Base-by-base conservation (phyloP, 2,888 invertebrate species). In the Ophion obscuratus region DNA sequence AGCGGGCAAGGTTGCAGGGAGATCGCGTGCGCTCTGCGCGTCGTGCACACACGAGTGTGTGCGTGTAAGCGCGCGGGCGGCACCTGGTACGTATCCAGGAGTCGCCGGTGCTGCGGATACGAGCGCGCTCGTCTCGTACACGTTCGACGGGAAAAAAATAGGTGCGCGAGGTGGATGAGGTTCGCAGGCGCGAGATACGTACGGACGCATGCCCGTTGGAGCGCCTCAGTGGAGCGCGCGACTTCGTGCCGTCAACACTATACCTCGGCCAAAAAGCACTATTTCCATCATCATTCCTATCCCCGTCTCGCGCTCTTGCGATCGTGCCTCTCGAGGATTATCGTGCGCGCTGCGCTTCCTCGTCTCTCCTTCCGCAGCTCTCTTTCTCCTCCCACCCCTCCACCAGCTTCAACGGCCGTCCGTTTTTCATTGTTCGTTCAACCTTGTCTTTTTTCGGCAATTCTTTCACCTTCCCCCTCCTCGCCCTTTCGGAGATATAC, bases 201-300 rank as follows among this genome's bases (percentile, higher is more conserved):
- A 87, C 83, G 6, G 88, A 90, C 90, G 90, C 90, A 90, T 90
- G 90, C 90, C 81, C 89, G 85, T 88, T 87, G 85, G 85, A 80
- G 79, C 14, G 53, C 87, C 81, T 90, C 91, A 91, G 91, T 91
- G 90, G 89, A 91, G 90, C 91, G 91, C 91, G 91, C 91, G 91
- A 91, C 91, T 90, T 88, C 89, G 90, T 90, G 89, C 90, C 89
- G 91, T 88, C 88, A 91, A 90, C 90, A 90, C 68, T 83, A 53
- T 53, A 78, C 82, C 70, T 74, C 62, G 80, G 67, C 71, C 62
- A 66, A 79, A 73, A 79, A 82, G 75, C 82, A 66, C 81, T 81
- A 81, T 81, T 81, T 83, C 77, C 81, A 83, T 85, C 82, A 78
- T 86, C 83, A 70, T 70, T 79, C 78, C 66, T 17, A 36, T 61